Conservation (phyloP, 2,888 invertebrate species). For the Leucoma salicis region DNA sequence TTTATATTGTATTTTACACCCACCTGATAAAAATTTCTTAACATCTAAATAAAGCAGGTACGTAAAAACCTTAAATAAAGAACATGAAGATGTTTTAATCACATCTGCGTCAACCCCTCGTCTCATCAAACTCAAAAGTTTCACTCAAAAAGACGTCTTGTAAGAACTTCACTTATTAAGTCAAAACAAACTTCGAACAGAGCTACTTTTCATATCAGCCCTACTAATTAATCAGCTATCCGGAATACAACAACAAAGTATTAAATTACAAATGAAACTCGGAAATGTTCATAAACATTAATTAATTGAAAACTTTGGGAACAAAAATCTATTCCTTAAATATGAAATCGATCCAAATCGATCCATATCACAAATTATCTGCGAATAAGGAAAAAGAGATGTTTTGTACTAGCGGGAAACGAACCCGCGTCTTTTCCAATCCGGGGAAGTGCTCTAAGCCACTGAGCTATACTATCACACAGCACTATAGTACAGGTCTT, state of each 20-base stretch:
- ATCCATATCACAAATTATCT: neutral
- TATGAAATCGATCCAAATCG: neutral
- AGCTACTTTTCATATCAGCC: constrained; percentile 70
- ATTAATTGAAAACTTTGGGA: constrained; percentile 53
- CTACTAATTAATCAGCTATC: constrained; percentile 73
- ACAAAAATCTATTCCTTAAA: constrained; percentile 4
- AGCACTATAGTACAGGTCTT: no score
- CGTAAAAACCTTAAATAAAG: constrained; percentile 21
- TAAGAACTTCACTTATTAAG: constrained; percentile 73
- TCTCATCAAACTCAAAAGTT: constrained; percentile 64
- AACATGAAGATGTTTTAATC: constrained; percentile 49
- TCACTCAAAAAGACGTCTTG: constrained; percentile 69
- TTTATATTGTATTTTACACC: no score
- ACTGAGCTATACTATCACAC: no score
- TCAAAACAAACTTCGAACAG: constrained; percentile 50
- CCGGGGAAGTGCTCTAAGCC: no score
- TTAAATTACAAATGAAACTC: constrained; percentile 58
- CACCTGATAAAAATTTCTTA: no score
- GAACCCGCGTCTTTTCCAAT: no score
- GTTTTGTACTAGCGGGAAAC: no score
- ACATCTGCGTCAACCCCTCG: constrained; percentile 46
- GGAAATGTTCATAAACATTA: constrained; percentile 49
- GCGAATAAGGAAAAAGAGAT: no score
- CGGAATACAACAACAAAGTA: constrained; percentile 69
- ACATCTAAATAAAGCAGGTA: no score